These are phyloP conservation scores for Dynastes grantii DNA, from an alignment of 2,888 invertebrate species.

Conservation along the genomic window DNA sequence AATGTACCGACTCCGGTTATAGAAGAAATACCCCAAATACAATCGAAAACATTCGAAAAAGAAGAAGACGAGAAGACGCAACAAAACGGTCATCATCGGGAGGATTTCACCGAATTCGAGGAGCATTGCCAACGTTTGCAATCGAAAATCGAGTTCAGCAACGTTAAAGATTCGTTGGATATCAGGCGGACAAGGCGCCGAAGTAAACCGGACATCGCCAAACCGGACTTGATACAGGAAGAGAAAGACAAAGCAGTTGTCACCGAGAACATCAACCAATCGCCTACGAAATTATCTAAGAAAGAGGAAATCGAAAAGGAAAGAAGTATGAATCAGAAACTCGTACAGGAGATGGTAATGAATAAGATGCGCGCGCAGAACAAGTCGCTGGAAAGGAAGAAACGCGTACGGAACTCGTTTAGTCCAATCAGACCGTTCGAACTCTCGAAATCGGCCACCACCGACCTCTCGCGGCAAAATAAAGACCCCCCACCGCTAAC, in stretches of 20 bases:
- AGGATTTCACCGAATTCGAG: conserved; percentile 68
- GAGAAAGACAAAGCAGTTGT: conserved; percentile 69
- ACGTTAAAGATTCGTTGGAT: conserved; percentile 80
- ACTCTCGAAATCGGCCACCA: conserved; percentile 66
- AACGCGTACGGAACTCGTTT: conserved; percentile 72
- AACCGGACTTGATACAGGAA: conserved; percentile 68
- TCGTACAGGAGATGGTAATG: conserved; percentile 88
- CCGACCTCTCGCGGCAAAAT: conserved; percentile 58
- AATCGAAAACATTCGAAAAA: background rate
- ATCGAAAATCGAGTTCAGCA: conserved; percentile 81
- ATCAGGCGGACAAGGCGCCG: conserved; percentile 74
- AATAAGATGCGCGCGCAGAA: conserved; percentile 82
- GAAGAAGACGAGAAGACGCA: no score
- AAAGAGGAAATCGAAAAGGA: conserved; percentile 84
- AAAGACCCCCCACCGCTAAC: conserved; percentile 8
- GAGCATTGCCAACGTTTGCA: conserved; percentile 80
- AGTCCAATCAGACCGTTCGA: conserved; percentile 64
- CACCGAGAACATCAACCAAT: conserved; percentile 54
- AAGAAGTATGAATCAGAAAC: conserved; percentile 86
- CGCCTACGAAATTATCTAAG: conserved; percentile 70
- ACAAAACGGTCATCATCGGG: background rate
- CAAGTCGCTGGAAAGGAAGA: conserved; percentile 75
- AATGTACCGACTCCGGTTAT: background rate
- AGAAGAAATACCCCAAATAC: background rate
- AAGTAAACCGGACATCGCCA: conserved; percentile 66